Percentiles rank a stretch among this genome's conserved stretches.
These are phyloP conservation scores for Tribolium castaneum DNA, from an alignment of 1,140 invertebrate species.

Conservation along the genomic window DNA sequence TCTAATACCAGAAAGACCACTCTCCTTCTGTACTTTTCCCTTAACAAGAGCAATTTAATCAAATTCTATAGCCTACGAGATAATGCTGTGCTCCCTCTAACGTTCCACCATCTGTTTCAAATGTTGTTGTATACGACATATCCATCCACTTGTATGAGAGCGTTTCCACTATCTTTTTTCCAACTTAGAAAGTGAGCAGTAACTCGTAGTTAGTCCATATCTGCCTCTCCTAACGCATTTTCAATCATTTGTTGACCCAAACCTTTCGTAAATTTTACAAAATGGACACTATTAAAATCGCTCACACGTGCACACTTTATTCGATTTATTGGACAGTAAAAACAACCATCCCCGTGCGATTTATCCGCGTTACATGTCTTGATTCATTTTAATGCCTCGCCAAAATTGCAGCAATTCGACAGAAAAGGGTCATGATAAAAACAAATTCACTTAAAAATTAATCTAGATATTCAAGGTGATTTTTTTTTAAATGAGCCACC, in stretches of 20 bases:
- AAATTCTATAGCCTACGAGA: constrained; percentile 20
- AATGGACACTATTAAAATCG: constrained; percentile 24
- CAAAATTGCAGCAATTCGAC: no score
- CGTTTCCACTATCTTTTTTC: background rate
- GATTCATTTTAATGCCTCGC: no score
- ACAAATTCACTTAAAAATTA: no score
- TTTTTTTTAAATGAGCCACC: no score
- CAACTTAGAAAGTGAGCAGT: constrained; percentile 3
- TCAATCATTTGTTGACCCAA: constrained; percentile 11
- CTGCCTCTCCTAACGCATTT: constrained; percentile 1
- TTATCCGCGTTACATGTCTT: constrained; percentile 1
- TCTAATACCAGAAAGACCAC: background rate
- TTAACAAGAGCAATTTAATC: constrained; percentile 16
- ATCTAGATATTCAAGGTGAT: no score
- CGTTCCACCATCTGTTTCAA: background rate
- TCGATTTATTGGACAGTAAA: constrained; percentile 1
- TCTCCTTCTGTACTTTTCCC: background rate
- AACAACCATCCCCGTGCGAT: background rate
- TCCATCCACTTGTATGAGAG: background rate
- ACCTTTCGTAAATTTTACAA: constrained; percentile 18
- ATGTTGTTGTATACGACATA: constrained; percentile 1
- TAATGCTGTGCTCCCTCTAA: background rate
- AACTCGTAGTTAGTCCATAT: constrained; percentile 3
- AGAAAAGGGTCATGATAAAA: no score
- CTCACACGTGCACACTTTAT: constrained; percentile 17